Base-by-base conservation (phyloP, 1,140 invertebrate genomes). In the Drosophila nasuta region DNA sequence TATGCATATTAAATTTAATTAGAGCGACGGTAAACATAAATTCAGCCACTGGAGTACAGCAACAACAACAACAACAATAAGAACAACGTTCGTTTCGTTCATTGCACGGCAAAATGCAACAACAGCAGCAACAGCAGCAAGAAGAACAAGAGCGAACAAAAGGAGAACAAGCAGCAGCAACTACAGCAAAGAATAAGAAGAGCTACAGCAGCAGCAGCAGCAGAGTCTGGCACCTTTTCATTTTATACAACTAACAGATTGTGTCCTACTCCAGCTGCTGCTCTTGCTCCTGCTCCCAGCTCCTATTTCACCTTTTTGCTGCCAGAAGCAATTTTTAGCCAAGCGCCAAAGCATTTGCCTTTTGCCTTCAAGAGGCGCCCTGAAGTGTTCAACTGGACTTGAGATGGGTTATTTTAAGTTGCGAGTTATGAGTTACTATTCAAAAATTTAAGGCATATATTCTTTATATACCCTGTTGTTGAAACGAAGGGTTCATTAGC, bases 1-100 rank as follows among this genome's bases (percentile, higher is more conserved):
- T 88, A 88, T 88, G 83, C 81, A 88, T 88, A 89, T 89, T 88
- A 88, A 89, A 88, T 88, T 88, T 88, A 88, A 88, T 88, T 88
- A 88, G 83, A 76, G 71, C 65, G 77, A 75, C 85, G 77, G 74
- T 88, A 89, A 88, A 89, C 85, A 88, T 81, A 88, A 81, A 89
- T 75, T 75, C 77, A 78, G 75, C 75, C 81, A 89, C 67, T 72
- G 70, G 45, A 74, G 74, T 72, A 66, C 62, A 65, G 64, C 58
- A 54, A 43, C 30, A 57, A 33, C 25, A 59, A 33, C 25, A 59
- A 59, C 57, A 52, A 43, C 33, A 58, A 49, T 11, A 33, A 33
- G 49, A 46, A 51, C 33, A 20, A 57, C 48, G 57, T 60, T n/a
- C 48, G 63, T 56, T 33, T 48, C 48, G 57, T 60, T n/a, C 48